Evolutionary conservation across 2,797 vertebrate genomes (phyloP).

Genomic region (Enteromius mattozi): DNA sequence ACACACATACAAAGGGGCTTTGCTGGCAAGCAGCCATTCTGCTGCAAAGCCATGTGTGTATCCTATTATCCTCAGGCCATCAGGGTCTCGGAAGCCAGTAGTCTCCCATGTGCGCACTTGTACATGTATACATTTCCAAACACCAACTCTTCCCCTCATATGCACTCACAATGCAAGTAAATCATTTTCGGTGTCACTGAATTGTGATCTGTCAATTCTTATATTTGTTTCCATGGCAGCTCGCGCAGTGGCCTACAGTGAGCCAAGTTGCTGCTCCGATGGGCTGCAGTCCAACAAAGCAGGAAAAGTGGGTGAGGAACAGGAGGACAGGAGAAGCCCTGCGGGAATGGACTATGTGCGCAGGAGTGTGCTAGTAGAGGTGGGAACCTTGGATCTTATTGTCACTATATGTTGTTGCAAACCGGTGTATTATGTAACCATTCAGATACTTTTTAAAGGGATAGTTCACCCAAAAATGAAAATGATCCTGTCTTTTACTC

Average conservation of each 20-base stretch:
- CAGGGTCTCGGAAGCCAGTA: conserved; percentile 31
- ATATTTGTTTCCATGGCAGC: conserved; percentile 70
- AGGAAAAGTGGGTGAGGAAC: conserved; percentile 74
- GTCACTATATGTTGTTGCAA: not conserved
- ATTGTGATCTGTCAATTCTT: not conserved
- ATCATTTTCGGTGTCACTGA: not conserved
- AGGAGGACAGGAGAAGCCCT: conserved; percentile 77
- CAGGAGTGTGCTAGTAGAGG: conserved; percentile 87
- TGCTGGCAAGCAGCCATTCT: conserved; percentile 72
- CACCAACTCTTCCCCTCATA: not conserved
- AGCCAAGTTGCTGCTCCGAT: conserved; percentile 84
- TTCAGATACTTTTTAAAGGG: not conserved
- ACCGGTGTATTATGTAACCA: not conserved
- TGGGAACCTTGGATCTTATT: conserved; percentile 54
- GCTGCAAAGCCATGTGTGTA: conserved; percentile 65
- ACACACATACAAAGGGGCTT: conserved; percentile 79
- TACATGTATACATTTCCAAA: not conserved
- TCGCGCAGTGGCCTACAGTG: conserved; percentile 87
- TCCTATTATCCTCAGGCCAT: conserved; percentile 41
- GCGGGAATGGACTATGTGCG: conserved; percentile 83
- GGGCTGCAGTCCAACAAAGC: conserved; percentile 76
- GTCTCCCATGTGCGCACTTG: not conserved
- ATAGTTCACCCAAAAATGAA: too few species aligned
- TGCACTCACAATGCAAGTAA: conserved; percentile 14
- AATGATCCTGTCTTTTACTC: too few species aligned